Percentiles rank a stretch among this genome's conserved stretches.
Conservation (phyloP, 1,140 invertebrate genomes). For the Drosophila trapezifrons region DNA sequence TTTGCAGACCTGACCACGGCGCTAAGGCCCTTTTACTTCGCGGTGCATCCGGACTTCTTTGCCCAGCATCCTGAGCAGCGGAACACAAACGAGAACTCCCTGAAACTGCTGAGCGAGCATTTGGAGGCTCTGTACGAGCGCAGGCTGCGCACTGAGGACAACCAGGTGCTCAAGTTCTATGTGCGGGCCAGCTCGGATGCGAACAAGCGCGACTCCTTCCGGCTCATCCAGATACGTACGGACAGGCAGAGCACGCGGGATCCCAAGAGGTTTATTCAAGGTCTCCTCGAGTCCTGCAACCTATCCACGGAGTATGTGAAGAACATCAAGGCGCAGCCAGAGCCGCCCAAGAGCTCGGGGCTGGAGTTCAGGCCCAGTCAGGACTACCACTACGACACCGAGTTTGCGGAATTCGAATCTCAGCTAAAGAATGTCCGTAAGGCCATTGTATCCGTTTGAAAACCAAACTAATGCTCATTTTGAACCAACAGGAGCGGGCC, state of each 20-base stretch:
- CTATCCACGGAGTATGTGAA: slow-evolving; percentile 93
- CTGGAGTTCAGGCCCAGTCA: slow-evolving; percentile 52
- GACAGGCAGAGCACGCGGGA: slow-evolving; percentile 84
- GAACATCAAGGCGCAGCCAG: slow-evolving; percentile 85
- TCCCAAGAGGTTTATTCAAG: slow-evolving; percentile 89
- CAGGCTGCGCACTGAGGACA: slow-evolving; percentile 85
- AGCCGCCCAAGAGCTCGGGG: slow-evolving; percentile 17
- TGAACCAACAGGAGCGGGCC: slow-evolving; percentile 67
- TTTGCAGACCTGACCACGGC: slow-evolving; percentile 92
- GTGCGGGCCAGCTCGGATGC: slow-evolving; percentile 87
- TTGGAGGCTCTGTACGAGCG: slow-evolving; percentile 89
- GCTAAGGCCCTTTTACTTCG: slow-evolving; percentile 96
- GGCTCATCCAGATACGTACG: slow-evolving; percentile 87
- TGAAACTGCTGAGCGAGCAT: slow-evolving; percentile 94
- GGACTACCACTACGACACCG: slow-evolving; percentile 64
- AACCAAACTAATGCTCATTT: not conserved
- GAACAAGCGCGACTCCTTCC: slow-evolving; percentile 86
- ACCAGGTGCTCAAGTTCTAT: slow-evolving; percentile 89
- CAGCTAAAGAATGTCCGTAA: slow-evolving; percentile 52
- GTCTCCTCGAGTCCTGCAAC: slow-evolving; percentile 91
- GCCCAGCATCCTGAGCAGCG: slow-evolving; percentile 94
- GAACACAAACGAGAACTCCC: slow-evolving; percentile 95
- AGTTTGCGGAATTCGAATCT: slow-evolving; percentile 69
- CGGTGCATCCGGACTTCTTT: slow-evolving; percentile 97
- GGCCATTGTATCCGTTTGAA: too few species aligned